phyloP scores from a whole-genome alignment of 2,113 vertebrate genomes.

The Corydoras sp. region DNA sequence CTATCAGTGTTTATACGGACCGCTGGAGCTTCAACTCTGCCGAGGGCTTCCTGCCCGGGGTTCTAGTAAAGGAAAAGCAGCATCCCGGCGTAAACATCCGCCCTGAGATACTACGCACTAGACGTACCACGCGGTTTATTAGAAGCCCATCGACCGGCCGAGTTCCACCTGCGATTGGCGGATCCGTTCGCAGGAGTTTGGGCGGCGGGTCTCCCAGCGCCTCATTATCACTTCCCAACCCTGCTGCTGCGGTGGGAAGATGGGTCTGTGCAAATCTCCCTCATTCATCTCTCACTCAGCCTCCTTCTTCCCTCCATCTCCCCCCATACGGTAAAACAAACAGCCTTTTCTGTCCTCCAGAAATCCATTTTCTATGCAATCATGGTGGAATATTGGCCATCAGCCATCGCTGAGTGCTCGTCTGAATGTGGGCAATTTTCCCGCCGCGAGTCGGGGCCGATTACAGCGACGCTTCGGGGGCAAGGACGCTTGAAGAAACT shows the following conservation, averaged over 20 bases:
- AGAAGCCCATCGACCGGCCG: neutral
- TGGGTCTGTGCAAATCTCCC: conserved; percentile 5
- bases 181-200: conserved; percentile 6
- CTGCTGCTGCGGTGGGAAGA: conserved; percentile 1
- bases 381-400: conserved; percentile 12
- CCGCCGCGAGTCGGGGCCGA: neutral
- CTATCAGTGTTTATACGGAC: conserved; percentile 12
- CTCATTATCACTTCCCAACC: conserved; percentile 36
- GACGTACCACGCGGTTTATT: neutral
- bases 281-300: neutral
- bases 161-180: neutral
- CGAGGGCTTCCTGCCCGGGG: too few species aligned
- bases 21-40: neutral
- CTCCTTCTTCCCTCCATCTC: neutral
- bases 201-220: conserved; percentile 18
- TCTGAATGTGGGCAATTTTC: too few species aligned
- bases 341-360: neutral
- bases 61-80: too few species aligned
- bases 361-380: conserved; percentile 6
- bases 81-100: too few species aligned
- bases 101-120: too few species aligned
- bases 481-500: neutral
- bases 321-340: conserved; percentile 5
- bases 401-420: neutral
- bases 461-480: neutral